phyloP scores from a whole-genome alignment of 2,797 vertebrate genomes.

The Anabas testudineus region DNA sequence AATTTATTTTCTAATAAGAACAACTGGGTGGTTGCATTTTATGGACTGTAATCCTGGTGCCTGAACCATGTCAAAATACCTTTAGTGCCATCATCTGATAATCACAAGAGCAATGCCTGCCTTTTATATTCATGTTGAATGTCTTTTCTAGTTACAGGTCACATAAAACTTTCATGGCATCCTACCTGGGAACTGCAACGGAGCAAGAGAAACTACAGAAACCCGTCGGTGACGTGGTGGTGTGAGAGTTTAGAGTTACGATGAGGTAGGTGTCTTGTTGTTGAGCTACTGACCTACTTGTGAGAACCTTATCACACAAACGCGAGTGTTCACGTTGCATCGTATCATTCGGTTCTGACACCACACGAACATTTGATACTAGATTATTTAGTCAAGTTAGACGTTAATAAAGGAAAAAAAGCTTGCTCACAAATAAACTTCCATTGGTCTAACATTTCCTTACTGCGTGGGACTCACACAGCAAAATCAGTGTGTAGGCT shows the following conservation, averaged over 20 bases:
- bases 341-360: neutral
- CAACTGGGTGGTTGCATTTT: neutral
- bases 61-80: neutral
- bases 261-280: conserved; percentile 48
- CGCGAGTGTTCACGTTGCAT: fast-evolving
- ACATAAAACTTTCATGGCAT: conserved; percentile 82
- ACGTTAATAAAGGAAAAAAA: too few species aligned
- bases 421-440: too few species aligned
- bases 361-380: too few species aligned
- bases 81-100: conserved; percentile 22
- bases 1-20: neutral
- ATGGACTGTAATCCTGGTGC: neutral
- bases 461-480: too few species aligned
- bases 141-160: conserved; percentile 81
- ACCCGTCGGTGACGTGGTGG: conserved; percentile 59
- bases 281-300: conserved; percentile 22
- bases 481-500: too few species aligned
- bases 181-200: conserved; percentile 75
- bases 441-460: too few species aligned
- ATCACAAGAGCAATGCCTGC: neutral
- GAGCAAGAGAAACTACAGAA: conserved; percentile 84
- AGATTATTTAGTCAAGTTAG: too few species aligned
- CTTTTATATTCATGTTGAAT: conserved; percentile 37
- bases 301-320: neutral
- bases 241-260: conserved; percentile 58